phyloP scores from a whole-genome alignment of 2,888 invertebrate genomes.

The Fragum sueziense region DNA sequence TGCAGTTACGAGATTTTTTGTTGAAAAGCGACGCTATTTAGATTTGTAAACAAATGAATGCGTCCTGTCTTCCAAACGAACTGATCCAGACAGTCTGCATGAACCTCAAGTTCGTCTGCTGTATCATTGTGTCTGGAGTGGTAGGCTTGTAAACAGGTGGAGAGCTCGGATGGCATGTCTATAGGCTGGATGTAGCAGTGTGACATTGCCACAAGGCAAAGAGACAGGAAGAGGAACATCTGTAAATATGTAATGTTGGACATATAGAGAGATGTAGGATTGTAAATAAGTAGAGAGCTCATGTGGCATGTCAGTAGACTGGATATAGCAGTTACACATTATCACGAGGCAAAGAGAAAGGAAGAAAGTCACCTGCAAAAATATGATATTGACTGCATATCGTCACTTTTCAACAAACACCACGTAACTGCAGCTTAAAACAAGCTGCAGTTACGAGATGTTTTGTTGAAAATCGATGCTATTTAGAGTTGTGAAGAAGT shows the following conservation, averaged over 20 bases:
- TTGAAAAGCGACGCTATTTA: too few relatives aligned
- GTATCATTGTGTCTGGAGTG: neutral
- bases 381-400: too few relatives aligned
- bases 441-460: too few relatives aligned
- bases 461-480: too few relatives aligned
- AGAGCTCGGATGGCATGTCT: neutral
- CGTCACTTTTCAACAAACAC: too few relatives aligned
- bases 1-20: too few relatives aligned
- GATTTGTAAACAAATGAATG: constrained; percentile 27
- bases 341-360: too few relatives aligned
- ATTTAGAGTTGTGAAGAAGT: too few relatives aligned
- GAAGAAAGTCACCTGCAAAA: too few relatives aligned
- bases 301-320: too few relatives aligned
- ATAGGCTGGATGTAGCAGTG: neutral
- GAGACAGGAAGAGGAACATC: neutral
- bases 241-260: neutral
- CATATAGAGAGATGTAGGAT: neutral
- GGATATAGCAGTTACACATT: too few relatives aligned
- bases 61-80: constrained; percentile 44
- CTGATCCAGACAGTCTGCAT: constrained; percentile 25
- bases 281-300: neutral
- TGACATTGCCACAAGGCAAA: neutral
- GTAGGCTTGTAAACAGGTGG: neutral
- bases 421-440: too few relatives aligned
- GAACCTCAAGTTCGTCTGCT: constrained; percentile 12